Conservation (phyloP, 1,140 invertebrate species). For the Chironomus tepperi region DNA sequence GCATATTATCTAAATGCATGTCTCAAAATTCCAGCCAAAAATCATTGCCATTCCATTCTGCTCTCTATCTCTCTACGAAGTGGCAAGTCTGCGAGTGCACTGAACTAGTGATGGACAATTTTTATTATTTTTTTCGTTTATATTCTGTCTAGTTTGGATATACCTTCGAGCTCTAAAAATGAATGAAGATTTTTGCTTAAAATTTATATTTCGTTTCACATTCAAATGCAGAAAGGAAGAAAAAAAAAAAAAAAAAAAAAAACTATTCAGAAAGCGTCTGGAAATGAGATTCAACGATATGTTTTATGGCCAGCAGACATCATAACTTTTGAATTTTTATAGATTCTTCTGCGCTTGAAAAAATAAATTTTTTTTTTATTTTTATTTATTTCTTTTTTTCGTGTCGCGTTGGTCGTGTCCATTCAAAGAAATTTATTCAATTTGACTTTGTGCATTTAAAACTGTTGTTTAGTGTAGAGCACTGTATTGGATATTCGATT, state of each 20-base stretch:
- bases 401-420: not conserved
- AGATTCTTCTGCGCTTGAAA: constrained; percentile 6
- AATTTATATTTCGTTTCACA: not conserved
- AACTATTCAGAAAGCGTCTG: not conserved
- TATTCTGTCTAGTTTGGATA: not conserved
- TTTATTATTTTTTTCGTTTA: not conserved
- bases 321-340: constrained; percentile 20
- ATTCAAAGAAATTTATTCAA: not conserved
- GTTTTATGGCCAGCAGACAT: constrained; percentile 17
- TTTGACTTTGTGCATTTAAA: too few relatives aligned
- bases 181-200: not conserved
- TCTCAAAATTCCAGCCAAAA: too few relatives aligned
- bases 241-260: not conserved
- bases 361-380: not conserved
- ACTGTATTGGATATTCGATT: too few relatives aligned
- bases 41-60: too few relatives aligned
- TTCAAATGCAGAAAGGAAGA: not conserved
- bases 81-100: not conserved
- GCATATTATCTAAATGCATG: too few relatives aligned
- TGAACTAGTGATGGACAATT: not conserved
- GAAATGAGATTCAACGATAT: not conserved
- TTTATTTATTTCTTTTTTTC: not conserved
- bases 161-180: not conserved
- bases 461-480: too few relatives aligned
- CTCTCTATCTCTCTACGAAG: too few relatives aligned